Evolutionary conservation across 2,888 invertebrate species (phyloP).

Genomic region (Leptinotarsa peninsularis): DNA sequence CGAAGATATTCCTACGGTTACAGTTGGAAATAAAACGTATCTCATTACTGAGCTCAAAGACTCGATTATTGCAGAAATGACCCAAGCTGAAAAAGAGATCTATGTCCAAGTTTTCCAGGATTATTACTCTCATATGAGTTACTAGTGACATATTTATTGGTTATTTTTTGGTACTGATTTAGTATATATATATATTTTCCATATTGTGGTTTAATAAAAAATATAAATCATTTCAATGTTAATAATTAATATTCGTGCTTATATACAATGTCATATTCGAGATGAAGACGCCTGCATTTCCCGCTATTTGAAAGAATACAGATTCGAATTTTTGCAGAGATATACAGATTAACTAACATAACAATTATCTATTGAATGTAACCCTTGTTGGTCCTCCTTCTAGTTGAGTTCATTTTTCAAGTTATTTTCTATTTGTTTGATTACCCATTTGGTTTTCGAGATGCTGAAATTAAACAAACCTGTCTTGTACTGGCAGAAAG

Average conservation of each 20-base stretch:
- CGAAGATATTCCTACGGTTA: constrained; percentile 83
- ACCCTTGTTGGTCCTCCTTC: too few relatives aligned
- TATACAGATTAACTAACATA: too few relatives aligned
- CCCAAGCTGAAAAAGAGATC: constrained; percentile 89
- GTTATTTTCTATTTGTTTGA: too few relatives aligned
- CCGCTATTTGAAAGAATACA: too few relatives aligned
- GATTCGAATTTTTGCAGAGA: too few relatives aligned
- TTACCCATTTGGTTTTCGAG: too few relatives aligned
- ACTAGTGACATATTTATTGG: constrained; percentile 12
- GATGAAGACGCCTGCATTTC: too few relatives aligned
- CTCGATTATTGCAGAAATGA: constrained; percentile 89
- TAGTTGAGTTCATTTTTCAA: too few relatives aligned
- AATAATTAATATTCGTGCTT: not conserved
- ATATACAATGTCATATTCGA: too few relatives aligned
- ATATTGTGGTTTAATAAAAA: not conserved
- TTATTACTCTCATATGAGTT: constrained; percentile 88
- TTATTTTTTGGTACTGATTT: constrained; percentile 3
- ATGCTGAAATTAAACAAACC: too few relatives aligned
- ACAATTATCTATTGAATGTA: too few relatives aligned
- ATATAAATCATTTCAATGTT: not conserved
- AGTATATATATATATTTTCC: constrained; percentile 14
- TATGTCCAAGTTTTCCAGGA: constrained; percentile 96
- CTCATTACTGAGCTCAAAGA: constrained; percentile 88
- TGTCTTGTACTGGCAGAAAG: too few relatives aligned
- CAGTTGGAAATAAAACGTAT: constrained; percentile 83